Base-by-base conservation (phyloP, 1,140 invertebrate species). In the Lutraria rhynchaena region DNA sequence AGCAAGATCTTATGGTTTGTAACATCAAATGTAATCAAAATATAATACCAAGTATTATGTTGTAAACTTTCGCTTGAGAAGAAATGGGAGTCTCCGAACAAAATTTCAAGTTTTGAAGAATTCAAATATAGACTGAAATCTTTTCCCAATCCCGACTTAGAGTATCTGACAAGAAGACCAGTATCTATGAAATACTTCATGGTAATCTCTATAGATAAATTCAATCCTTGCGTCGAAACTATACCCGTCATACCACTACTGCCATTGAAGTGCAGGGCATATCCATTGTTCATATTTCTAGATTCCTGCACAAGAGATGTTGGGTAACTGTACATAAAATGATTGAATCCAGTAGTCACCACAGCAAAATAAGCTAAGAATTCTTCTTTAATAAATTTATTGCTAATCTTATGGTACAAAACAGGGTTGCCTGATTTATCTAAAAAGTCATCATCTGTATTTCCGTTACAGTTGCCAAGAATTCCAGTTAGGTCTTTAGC, bases 391-490 rank as follows among this genome's bases (percentile, higher is more conserved):
- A 81, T 81, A n/a, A 65, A 22, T 11, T 70, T 29, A 17, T 73
- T 44, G 44, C 46, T 81, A 37, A 81, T 53, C 24, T 65, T 37
- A 29, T 19, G 22, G 13, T 81, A 73, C 22, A 13, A 29, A 29
- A 81, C 27, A 44, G 57, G 15, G 9, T 13, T 51, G 19, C 46
- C 51, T 11, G 3, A 3, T 17, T 13, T n/a, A 33, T 55, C 67
- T 27, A n/a, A 17, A 35, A 86, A 81, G 70, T 86, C 84, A 81
- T 86, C 78, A 60, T 84, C 57, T 4, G 27, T 27, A 49, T 86
- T 83, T 9, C 27, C 17, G 49, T 86, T 83, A 53, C 84, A 86
- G 69, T 84, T 86, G 19, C 84, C 84, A 46, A 83, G 83, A 3
- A 84, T 46, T 1, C 84, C 84, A 13, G 37, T 63, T 46, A 63